Evolutionary conservation across 2,888 invertebrate species (phyloP), one percentile per base, ranked within the genome.

Genomic region (Eueremaeus valkanovi): DNA sequence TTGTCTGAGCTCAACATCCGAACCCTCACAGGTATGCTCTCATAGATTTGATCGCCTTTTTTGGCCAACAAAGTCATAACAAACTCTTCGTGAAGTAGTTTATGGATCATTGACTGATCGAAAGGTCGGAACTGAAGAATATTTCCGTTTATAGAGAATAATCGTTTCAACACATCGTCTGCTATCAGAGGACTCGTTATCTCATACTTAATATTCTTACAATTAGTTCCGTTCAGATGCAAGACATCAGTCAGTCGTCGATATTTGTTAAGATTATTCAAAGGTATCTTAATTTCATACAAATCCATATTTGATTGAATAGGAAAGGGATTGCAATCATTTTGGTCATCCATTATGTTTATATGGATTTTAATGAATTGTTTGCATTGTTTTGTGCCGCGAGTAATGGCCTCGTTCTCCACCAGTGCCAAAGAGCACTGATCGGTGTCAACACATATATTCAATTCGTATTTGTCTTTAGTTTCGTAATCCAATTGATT

Each of bases 221-320:
- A 70, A 70, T 70, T 40, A 11, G 74, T 66, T 33, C 45, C 40
- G 31, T 74, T 74, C 36, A 74, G 21, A 24, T 74, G 66, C 8
- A 74, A 3, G 40, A 74, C 40, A 33, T 74, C 74, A 31, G 63
- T 73, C 3, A 73, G 27, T 33, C 73, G 61, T 24, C 73, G 73
- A 40, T 73, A 51, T 33, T 55, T 49, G 63, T n/a, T 49, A 0
- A 55, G 29, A 63, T 40, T 61, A 55, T 58, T 73, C 29, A 40
- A 63, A 5, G 74, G 66, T n/a, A 74, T 74, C 33, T 74, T 74
- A 16, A 74, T 68, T 9, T 74, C 74, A 33, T 70, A 74, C 13
- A 63, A 45, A 74, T 74, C 74, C n/a, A 6, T 18, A 45, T 40
- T 72, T 2, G 63, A 66, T 9, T 74, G 42, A 1, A 74, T 33